Evolutionary conservation across 2,888 invertebrate genomes (phyloP), one percentile per base, ranked within the genome.

Genomic region (Leucophenga montana): DNA sequence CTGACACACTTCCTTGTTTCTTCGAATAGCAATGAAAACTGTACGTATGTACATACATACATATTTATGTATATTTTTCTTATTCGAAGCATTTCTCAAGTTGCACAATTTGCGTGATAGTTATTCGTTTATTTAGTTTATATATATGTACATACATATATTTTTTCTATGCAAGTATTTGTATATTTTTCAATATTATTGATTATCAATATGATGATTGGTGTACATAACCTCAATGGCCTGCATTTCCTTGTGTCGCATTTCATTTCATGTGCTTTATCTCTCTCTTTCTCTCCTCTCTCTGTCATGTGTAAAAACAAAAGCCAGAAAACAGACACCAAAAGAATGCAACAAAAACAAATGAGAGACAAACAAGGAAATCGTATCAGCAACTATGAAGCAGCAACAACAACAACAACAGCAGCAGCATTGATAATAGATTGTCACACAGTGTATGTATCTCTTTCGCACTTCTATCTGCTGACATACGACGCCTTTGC

Each of bases 171-270:
- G 5, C 33, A 33, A 33, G 3, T 33, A 33, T n/a, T n/a, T n/a
- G n/a, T n/a, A 33, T 5, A 33, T 5, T 39, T 44, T 62, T 62
- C 39, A 13, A 31, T 50, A 54, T 61, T 18, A 71, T 75, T 72
- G 74, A 74, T 78, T 73, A 75, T 79, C 72, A 72, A 73, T 75
- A 77, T 74, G 27, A 3, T 27, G 27, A 27, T 27, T 27, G 72
- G 73, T 72, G 74, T 46, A 44, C 74, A 72, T 77, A 79, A 81
- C 80, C 80, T 78, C 77, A 78, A 77, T 79, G 69, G 73, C 72
- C 39, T 61, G 39, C 61, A 61, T 44, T 27, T 8, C 22, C 56
- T 54, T 20, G 20, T 22, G 18, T 22, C 54, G 11, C 54, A 54
- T 22, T n/a, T 22, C 18, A 0, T 20, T n/a, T 20, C 20, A 14